phyloP scores from a whole-genome alignment of 1,140 invertebrate genomes.

The Dreissena polymorpha region DNA sequence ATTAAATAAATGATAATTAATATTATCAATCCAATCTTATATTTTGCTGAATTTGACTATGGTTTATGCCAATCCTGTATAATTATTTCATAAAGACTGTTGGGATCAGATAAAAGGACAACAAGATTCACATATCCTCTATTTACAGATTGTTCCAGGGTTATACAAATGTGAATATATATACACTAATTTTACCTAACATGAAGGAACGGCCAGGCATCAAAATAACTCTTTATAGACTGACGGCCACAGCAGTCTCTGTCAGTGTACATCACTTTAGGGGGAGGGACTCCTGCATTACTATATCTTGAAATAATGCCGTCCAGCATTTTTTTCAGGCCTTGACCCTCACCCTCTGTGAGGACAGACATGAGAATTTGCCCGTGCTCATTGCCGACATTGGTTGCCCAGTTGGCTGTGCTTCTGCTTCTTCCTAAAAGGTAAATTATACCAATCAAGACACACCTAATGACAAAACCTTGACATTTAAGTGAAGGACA shows the following conservation, averaged over 20 bases:
- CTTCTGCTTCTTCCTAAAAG: no score
- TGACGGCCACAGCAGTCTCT: constrained; percentile 23
- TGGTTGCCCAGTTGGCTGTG: constrained; percentile 56
- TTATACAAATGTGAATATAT: no score
- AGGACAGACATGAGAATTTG: constrained; percentile 60
- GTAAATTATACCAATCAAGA: no score
- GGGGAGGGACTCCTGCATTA: constrained; percentile 19
- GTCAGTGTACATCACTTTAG: constrained; percentile 47
- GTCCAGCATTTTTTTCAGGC: neutral
- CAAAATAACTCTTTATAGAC: neutral
- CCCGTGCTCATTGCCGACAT: constrained; percentile 52
- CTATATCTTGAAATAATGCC: constrained; percentile 23
- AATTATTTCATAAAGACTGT: no score
- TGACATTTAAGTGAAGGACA: no score
- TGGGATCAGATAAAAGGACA: no score
- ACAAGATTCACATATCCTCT: neutral
- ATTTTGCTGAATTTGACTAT: no score
- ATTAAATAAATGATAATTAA: no score
- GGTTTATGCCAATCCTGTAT: no score
- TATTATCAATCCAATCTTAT: no score
- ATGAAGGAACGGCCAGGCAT: constrained; percentile 5
- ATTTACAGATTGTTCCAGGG: neutral
- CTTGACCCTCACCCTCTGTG: constrained; percentile 46
- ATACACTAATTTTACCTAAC: no score
- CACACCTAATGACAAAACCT: no score